phyloP scores from a whole-genome alignment of 2,888 invertebrate species.

The Eupithecia dodoneata region DNA sequence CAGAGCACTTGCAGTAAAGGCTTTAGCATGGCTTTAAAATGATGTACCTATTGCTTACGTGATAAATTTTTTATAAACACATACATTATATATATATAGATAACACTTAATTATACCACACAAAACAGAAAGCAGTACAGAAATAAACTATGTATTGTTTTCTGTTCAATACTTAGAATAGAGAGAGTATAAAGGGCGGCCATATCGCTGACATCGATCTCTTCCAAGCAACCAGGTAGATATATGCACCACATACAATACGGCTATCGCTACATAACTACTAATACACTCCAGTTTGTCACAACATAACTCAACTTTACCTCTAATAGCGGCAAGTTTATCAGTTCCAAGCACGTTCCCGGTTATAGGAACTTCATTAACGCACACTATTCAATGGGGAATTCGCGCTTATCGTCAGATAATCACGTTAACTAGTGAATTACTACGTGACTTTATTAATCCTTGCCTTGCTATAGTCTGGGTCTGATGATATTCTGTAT shows the following conservation, averaged over 20 bases:
- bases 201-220: no score
- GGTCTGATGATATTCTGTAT: background rate
- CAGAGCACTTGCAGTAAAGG: no score
- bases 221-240: no score
- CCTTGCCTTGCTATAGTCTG: constrained; percentile 2
- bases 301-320: constrained; percentile 30
- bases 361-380: constrained; percentile 55
- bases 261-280: background rate
- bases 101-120: no score
- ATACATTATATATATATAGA: no score
- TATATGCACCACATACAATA: background rate
- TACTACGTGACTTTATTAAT: constrained; percentile 57
- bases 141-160: no score
- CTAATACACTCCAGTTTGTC: constrained; percentile 26
- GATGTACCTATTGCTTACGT: no score
- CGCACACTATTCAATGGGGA: constrained; percentile 65
- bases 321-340: constrained; percentile 53
- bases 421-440: constrained; percentile 60
- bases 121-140: no score
- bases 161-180: no score
- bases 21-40: no score
- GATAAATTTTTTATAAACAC: no score
- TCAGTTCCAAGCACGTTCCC: constrained; percentile 54
- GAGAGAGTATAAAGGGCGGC: no score
- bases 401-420: constrained; percentile 66